Evolutionary conservation across 2,113 vertebrate species (phyloP).

Genomic region (Sylvietta virens): DNA sequence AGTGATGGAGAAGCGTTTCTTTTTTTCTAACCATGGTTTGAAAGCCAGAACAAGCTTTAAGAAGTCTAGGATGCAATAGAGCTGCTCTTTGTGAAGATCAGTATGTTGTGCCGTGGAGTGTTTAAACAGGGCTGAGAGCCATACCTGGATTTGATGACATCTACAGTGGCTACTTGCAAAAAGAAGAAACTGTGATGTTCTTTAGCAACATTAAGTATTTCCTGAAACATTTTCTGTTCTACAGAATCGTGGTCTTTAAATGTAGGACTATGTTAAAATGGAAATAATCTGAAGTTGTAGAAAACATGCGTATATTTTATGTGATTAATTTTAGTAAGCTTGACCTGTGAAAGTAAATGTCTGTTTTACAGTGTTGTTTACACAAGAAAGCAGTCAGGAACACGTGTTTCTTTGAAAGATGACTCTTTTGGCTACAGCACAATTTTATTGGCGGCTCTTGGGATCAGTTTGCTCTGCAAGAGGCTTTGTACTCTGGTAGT

Average conservation of each 20-base stretch:
- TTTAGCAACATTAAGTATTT: not conserved
- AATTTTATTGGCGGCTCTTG: not conserved
- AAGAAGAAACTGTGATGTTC: not conserved
- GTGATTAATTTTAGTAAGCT: not conserved
- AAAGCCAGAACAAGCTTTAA: not conserved
- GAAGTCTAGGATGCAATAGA: not conserved
- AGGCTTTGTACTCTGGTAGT: not conserved
- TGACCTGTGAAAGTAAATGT: not conserved
- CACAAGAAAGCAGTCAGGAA: not conserved
- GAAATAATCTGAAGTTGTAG: not conserved
- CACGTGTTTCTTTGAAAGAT: not conserved
- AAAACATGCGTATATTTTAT: not conserved
- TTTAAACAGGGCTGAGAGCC: not conserved
- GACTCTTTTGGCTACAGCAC: not conserved
- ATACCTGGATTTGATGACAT: not conserved
- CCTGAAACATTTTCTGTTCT: not conserved
- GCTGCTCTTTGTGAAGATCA: not conserved
- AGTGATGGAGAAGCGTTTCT: not conserved
- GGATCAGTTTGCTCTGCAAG: not conserved
- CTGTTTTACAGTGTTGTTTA: not conserved
- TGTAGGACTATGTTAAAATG: not conserved
- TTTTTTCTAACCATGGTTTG: not conserved
- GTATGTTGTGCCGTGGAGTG: not conserved
- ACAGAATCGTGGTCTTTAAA: rapidly evolving
- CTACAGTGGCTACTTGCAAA: not conserved